Conservation (phyloP, 2,797 vertebrate genomes). For the Taenioides sp. region DNA sequence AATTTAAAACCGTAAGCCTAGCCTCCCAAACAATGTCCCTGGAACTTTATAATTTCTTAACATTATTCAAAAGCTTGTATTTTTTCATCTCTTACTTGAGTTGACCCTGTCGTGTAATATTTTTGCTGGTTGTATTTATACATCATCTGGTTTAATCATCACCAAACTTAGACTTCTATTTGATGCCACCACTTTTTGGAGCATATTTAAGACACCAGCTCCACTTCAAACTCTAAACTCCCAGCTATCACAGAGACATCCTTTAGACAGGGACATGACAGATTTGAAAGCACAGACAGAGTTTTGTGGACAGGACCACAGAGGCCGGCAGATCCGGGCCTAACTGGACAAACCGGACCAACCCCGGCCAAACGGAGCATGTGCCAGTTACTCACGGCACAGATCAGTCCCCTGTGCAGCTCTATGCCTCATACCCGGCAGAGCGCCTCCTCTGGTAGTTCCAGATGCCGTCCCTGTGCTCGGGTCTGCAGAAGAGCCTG, state of each 20-base stretch:
- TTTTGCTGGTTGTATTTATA: not conserved
- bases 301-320: not conserved
- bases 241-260: not conserved
- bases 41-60: too few relatives aligned
- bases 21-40: too few relatives aligned
- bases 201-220: not conserved
- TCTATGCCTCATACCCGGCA: constrained; percentile 64
- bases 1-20: too few relatives aligned
- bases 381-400: not conserved
- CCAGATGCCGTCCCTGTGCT: constrained; percentile 75
- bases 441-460: constrained; percentile 67
- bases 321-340: not conserved
- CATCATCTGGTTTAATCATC: too few relatives aligned
- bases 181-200: too few relatives aligned
- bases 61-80: too few relatives aligned
- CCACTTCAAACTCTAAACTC: not conserved
- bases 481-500: constrained; percentile 70
- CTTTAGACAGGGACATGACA: not conserved
- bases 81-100: not conserved
- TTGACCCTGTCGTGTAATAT: not conserved
- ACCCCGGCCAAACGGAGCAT: not conserved
- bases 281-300: constrained; percentile 34
- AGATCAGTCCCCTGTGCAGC: not conserved
- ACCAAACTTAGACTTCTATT: too few relatives aligned
- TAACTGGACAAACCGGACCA: not conserved